Evolutionary conservation across 2,888 invertebrate species (phyloP).

Genomic region (Hirtodrosophila cameraria): DNA sequence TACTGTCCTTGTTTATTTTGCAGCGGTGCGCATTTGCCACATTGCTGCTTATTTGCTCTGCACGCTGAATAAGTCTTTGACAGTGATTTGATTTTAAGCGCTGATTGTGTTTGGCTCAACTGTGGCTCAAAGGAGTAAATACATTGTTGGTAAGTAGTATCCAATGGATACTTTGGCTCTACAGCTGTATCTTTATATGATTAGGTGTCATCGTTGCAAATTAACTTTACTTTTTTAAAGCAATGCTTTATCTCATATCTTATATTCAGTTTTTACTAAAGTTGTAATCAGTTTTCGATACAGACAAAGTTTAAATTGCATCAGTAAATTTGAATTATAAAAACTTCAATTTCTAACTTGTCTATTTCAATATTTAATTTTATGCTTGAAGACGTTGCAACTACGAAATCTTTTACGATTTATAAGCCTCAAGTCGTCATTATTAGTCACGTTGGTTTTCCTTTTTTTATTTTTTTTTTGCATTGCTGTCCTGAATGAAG

Average conservation of each 20-base stretch:
- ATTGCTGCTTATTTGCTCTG: conserved; percentile 20
- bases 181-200: too few relatives aligned
- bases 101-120: conserved; percentile 20
- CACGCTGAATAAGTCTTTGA: conserved; percentile 45
- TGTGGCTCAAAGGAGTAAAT: not conserved
- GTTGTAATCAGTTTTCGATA: too few relatives aligned
- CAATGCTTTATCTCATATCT: too few relatives aligned
- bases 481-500: conserved; percentile 26
- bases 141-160: too few relatives aligned
- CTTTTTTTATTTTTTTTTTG: too few relatives aligned
- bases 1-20: conserved; percentile 11
- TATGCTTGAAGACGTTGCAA: conserved; percentile 1
- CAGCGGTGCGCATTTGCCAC: conserved; percentile 19
- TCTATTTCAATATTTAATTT: conserved; percentile 43
- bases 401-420: conserved; percentile 13
- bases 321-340: too few relatives aligned
- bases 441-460: conserved; percentile 57
- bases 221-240: too few relatives aligned
- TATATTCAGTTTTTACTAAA: too few relatives aligned
- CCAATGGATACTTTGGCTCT: too few relatives aligned
- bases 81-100: conserved; percentile 57
- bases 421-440: conserved; percentile 11
- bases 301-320: too few relatives aligned
- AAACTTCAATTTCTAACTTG: conserved; percentile 11
- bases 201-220: too few relatives aligned